Conservation (phyloP, 2,113 vertebrate species). For the Urocolius indicus region DNA sequence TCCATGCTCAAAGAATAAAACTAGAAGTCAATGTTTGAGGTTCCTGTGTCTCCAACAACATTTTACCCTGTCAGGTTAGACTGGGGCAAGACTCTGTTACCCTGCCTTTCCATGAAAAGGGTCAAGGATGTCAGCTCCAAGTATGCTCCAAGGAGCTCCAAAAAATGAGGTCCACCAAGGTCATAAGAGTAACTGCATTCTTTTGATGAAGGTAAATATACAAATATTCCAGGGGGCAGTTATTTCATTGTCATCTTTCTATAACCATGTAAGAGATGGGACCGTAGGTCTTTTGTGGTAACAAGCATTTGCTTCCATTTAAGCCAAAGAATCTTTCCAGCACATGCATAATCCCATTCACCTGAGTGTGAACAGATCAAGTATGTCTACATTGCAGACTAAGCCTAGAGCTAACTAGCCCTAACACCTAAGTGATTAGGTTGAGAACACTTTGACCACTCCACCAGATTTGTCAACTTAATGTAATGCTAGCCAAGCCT, state of each 20-base stretch:
- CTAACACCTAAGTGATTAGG: not conserved
- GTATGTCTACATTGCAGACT: not conserved
- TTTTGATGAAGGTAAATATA: not conserved
- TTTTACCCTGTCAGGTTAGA: not conserved
- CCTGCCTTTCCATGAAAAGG: not conserved
- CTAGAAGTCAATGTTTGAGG: not conserved
- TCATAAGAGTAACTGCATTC: not conserved
- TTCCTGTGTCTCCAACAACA: not conserved
- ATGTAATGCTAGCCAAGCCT: not conserved
- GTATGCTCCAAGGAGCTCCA: not conserved
- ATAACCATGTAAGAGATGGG: not conserved
- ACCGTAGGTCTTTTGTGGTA: not conserved
- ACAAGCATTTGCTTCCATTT: not conserved
- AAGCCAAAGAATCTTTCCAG: not conserved
- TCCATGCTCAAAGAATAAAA: not conserved
- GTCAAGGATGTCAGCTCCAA: not conserved
- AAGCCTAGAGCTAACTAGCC: not conserved
- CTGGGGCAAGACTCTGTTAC: not conserved
- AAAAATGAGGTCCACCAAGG: not conserved
- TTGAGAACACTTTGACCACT: not conserved
- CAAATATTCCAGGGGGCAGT: not conserved
- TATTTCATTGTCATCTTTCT: not conserved
- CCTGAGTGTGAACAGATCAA: accelerated
- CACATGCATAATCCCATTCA: not conserved
- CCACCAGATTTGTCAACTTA: not conserved